Base-by-base conservation (phyloP, 1,140 invertebrate species). In the Oedothorax gibbosus region DNA sequence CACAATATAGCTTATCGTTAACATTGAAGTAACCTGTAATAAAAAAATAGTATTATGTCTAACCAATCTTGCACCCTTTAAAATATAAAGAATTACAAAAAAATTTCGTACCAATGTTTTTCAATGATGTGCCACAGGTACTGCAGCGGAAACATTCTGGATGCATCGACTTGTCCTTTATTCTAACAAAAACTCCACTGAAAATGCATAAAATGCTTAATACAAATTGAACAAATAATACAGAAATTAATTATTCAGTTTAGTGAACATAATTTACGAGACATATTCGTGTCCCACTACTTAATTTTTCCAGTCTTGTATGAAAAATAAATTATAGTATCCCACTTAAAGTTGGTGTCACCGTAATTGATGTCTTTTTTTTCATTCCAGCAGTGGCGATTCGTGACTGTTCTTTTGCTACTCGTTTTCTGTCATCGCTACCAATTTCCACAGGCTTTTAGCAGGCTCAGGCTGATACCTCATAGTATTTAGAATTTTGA, bases 71-170 rank as follows among this genome's bases (percentile, higher is more conserved):
- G 57, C 12, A 60, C n/a, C n/a, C n/a, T 60, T 60, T 60, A 3
- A 60, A 60, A 2, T 2, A 14, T 1, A 60, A 18, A 14, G 57
- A 60, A 12, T 12, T 7, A 60, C 12, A 60, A 14, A 60, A 14
- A 60, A 35, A 35, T 35, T n/a, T 68, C 82, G 75, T 77, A 86
- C 86, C 97, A 89, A 97, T 95, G 91, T 99, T 98, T 91, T 98
- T 99, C 85, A 99, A 91, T 12, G 96, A 97, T 53, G 95, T 94
- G 86, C 97, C 97, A 90, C 97, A 99, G 62, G 96, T 98, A 66
- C 96, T 93, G 90, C 97, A 99, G 90, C 97, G 97, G 93, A 99
- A 98, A 90, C 97, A 99, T 89, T 98, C 97, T 72, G 98, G 96
- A 91, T 99, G 97, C 81, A 98, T 91, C 89, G 97, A 97, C 91